Base-by-base conservation (phyloP, 2,797 vertebrate species). In the Scyliorhinus canicula region DNA sequence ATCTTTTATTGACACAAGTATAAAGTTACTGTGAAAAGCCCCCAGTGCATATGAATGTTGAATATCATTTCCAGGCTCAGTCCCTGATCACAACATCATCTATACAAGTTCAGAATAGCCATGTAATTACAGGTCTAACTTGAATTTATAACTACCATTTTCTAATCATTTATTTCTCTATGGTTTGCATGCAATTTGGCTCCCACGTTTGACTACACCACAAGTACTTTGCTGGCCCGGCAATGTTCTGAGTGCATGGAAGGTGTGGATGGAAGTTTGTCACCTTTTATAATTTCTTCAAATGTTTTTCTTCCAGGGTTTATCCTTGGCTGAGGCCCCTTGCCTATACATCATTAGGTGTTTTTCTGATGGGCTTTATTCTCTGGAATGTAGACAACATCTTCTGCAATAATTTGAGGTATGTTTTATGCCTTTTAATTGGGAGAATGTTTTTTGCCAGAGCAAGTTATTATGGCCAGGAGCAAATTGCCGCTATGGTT, bases 351-450 rank as follows among this genome's bases (percentile, higher is more conserved):
- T 99, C 99, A 12, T 96, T 99, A 96, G 97, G 98, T 95, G 95
- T 99, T 96, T 99, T 99, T 96, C 95, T 99, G 97, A 96, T 99
- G 95, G 99, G 99, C 91, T 99, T 99, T 96, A 95, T 99, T 14
- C 97, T 99, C 88, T 99, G 99, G 99, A 99, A 99, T 96, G 97
- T 99, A 95, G 99, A 99, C 97, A 99, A 99, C 95, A 98, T 99
- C 96, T 98, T 99, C 97, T 99, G 99, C 96, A 97, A 98, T 95
- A 98, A 98, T 90, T 96, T 99, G 95, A 98, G 99, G 99, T 99
- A 96, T 95, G 7, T 44, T 71, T 67, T 57, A 85, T 77, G 44
- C 12, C 35, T 95, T 31, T 55, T 50, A n/a, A 77, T 77, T 4
- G 19, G 7, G 5, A 19, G n/a, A 35, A 6, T 31, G 14, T 60